phyloP scores from a whole-genome alignment of 2,888 invertebrate species.

The Rhopalosiphum nymphaeae region DNA sequence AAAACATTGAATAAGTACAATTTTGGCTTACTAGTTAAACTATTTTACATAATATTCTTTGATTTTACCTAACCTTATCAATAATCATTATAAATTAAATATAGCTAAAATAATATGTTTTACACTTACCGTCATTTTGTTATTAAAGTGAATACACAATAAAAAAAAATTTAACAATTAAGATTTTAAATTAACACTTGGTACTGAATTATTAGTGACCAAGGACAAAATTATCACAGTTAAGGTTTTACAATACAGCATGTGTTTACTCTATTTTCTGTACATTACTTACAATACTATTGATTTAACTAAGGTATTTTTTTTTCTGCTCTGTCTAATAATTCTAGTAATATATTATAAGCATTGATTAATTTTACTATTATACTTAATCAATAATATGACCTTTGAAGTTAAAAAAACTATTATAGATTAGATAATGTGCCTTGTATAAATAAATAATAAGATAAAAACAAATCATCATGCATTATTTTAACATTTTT shows the following conservation, averaged over 20 bases:
- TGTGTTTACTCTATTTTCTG: constrained; percentile 12
- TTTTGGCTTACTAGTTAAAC: neutral
- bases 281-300: neutral
- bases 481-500: constrained; percentile 14
- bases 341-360: neutral
- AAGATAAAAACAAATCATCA: neutral
- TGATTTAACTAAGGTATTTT: constrained; percentile 17
- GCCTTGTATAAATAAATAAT: constrained; percentile 22
- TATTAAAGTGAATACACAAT: neutral
- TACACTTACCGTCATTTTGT: constrained; percentile 57
- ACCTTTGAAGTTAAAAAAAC: constrained; percentile 27
- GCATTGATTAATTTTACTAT: constrained; percentile 7
- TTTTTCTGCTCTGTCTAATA: neutral
- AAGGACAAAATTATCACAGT: constrained; percentile 54
- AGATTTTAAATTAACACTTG: constrained; percentile 29
- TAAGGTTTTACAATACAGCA: constrained; percentile 1
- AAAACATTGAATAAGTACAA: neutral
- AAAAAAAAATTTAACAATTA: constrained; percentile 22
- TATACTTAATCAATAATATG: constrained; percentile 8
- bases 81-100: neutral
- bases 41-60: neutral
- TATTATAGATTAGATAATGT: constrained; percentile 53
- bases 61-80: neutral
- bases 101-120: constrained; percentile 25
- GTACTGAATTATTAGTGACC: neutral